These are phyloP conservation scores for crab-eating macaque (Macaca fascicularis) DNA, from an alignment of 2,113 vertebrate genomes.

Conservation along the genomic window DNA sequence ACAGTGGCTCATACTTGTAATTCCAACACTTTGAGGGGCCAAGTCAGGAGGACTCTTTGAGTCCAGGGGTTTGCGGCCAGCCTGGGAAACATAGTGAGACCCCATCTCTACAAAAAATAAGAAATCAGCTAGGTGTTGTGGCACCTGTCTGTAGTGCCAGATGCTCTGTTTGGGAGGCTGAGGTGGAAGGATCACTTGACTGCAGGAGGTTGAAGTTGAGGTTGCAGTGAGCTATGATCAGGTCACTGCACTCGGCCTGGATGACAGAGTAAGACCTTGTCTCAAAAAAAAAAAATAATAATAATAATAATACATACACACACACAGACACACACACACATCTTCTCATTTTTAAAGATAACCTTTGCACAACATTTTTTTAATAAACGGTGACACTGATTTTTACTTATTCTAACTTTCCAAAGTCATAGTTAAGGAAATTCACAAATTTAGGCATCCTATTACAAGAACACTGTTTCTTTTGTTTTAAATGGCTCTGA, in stretches of 20 bases:
- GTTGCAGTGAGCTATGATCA: no score
- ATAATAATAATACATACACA: no score
- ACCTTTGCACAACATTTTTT: background rate
- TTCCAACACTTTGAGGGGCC: background rate
- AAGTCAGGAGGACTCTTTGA: background rate
- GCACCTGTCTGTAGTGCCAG: no score
- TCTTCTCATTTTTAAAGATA: background rate
- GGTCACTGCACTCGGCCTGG: no score
- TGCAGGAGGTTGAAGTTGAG: no score
- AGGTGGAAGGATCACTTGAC: no score
- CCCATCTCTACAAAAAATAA: background rate
- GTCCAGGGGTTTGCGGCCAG: background rate
- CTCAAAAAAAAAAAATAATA: no score
- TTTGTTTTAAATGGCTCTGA: background rate
- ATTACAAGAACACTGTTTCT: background rate
- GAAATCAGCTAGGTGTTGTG: background rate
- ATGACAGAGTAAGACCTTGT: no score
- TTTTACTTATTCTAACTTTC: slow-evolving; percentile 8
- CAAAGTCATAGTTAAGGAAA: background rate
- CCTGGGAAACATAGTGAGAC: background rate
- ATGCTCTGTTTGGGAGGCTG: no score
- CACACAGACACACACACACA: no score
- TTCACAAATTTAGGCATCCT: background rate
- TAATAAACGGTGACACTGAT: background rate
- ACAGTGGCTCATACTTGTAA: no score